Evolutionary conservation across 2,888 invertebrate species (phyloP).

Genomic region (Carabus problematicus): DNA sequence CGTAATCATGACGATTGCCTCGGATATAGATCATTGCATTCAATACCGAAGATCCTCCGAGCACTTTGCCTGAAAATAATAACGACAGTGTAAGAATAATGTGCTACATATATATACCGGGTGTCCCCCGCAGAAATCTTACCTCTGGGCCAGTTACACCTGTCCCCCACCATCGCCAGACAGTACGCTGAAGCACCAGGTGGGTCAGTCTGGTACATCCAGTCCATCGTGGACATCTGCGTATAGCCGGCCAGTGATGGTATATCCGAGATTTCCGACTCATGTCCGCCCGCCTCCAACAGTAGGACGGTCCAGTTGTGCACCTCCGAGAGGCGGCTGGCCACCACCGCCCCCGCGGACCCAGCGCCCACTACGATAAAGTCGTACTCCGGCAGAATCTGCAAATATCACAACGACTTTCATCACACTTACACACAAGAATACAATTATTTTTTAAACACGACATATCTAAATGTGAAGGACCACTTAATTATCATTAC

Average conservation of each 20-base stretch:
- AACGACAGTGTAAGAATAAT: too few relatives aligned
- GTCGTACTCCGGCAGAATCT: slow-evolving; percentile 82
- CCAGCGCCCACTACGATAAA: slow-evolving; percentile 88
- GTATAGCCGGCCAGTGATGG: slow-evolving; percentile 85
- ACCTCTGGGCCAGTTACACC: slow-evolving; percentile 92
- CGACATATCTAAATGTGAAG: too few relatives aligned
- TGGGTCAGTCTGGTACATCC: slow-evolving; percentile 90
- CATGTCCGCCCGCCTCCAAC: slow-evolving; percentile 87
- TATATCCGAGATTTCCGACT: slow-evolving; percentile 87
- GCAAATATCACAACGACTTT: slow-evolving; percentile 46
- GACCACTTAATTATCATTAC: too few relatives aligned
- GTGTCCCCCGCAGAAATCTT: too few relatives aligned
- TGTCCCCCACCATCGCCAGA: slow-evolving; percentile 84
- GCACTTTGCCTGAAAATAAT: slow-evolving; percentile 47
- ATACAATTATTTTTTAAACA: too few relatives aligned
- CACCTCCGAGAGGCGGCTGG: slow-evolving; percentile 81
- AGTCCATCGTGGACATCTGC: slow-evolving; percentile 86
- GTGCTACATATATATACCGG: too few relatives aligned
- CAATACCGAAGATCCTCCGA: slow-evolving; percentile 86
- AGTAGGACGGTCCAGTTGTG: slow-evolving; percentile 83
- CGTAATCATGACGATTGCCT: slow-evolving; percentile 86
- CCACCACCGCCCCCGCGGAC: slow-evolving; percentile 88
- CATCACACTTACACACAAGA: too few relatives aligned
- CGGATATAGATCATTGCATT: slow-evolving; percentile 93
- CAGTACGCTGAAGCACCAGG: slow-evolving; percentile 81